Evolutionary conservation across 2,797 vertebrate species (phyloP).

Genomic region (Hoplostethus mediterraneus): DNA sequence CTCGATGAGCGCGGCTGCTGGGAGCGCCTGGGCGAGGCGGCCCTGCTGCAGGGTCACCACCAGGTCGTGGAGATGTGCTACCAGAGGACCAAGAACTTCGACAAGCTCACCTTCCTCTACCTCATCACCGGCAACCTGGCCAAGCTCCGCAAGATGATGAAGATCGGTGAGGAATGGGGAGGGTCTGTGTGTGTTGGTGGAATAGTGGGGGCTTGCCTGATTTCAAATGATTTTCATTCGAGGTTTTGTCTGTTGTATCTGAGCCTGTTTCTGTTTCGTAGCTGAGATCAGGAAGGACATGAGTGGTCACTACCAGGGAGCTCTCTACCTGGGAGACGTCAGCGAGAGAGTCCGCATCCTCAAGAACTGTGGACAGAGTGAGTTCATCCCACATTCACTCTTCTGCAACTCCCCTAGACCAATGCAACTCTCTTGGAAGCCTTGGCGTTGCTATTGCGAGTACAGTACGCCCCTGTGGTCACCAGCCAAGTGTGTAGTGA

Average conservation of each 20-base stretch:
- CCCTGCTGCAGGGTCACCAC: conserved; percentile 95
- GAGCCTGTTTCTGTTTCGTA: conserved; percentile 51
- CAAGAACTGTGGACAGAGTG: conserved; percentile 98
- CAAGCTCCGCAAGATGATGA: conserved; percentile 99
- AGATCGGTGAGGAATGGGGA: conserved; percentile 88
- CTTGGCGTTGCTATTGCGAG: neutral
- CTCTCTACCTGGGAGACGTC: conserved; percentile 95
- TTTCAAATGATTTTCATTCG: neutral
- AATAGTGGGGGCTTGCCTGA: neutral
- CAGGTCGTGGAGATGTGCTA: conserved; percentile 99
- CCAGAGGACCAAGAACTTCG: conserved; percentile 98
- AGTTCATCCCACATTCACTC: conserved; percentile 67
- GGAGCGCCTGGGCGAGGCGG: conserved; percentile 96
- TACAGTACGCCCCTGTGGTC: neutral
- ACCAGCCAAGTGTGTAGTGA: too few relatives aligned
- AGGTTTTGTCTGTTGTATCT: neutral
- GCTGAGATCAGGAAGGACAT: conserved; percentile 99
- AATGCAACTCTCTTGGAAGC: neutral
- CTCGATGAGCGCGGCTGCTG: conserved; percentile 96
- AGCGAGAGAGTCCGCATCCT: conserved; percentile 96
- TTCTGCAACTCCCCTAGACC: neutral
- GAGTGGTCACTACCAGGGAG: conserved; percentile 98
- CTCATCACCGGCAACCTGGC: conserved; percentile 97
- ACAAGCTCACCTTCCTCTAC: conserved; percentile 97
- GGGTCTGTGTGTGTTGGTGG: neutral